Evolutionary conservation across 2,888 invertebrate genomes (phyloP), one percentile per base, ranked within the genome.

Genomic region (Cephus spinipes): DNA sequence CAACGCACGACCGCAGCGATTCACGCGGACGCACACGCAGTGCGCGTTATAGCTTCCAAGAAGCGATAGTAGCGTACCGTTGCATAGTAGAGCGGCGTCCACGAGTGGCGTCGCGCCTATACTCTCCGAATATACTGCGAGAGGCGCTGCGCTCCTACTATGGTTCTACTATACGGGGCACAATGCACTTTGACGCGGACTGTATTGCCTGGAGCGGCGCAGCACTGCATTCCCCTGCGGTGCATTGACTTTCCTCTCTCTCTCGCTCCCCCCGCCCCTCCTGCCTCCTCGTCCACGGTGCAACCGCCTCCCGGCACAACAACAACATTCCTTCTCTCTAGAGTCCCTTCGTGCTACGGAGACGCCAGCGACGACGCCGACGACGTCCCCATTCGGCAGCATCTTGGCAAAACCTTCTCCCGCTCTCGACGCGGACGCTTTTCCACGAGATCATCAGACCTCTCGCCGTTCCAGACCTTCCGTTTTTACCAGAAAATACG

Each of bases 321-420:
- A 89, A 89, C 90, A 89, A 90, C 90, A 90, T 90, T 90, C 90
- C 90, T 89, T 87, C 86, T 86, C 87, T 85, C 84, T 81, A 83
- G 85, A 86, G 86, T 86, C 85, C 83, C 88, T 86, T 85, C 87
- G 83, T 87, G 85, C 83, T 86, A 84, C 84, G 81, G 86, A 88
- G 86, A 85, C 83, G 76, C 77, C 85, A 69, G 31, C 69, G 69
- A 15, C 15, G 40, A 40, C 40, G 40, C 40, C 40, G 4, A 15
- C 4, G 15, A 40, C 40, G 15, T 15, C 40, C 40, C 40, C 40
- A 0, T 40, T 40, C 40, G 40, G 40, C 36, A 15, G 36, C 15
- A 1, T 40, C 36, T 12, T 40, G 12, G 36, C 40, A 40, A 15
- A 40, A 40, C 15, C 40, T 40, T 40, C 15, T 40, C 40, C 15